Percentiles rank a stretch among this genome's conserved stretches.
phyloP scores from a whole-genome alignment of 1,140 invertebrate genomes.

The Drosophila parabipectinata region DNA sequence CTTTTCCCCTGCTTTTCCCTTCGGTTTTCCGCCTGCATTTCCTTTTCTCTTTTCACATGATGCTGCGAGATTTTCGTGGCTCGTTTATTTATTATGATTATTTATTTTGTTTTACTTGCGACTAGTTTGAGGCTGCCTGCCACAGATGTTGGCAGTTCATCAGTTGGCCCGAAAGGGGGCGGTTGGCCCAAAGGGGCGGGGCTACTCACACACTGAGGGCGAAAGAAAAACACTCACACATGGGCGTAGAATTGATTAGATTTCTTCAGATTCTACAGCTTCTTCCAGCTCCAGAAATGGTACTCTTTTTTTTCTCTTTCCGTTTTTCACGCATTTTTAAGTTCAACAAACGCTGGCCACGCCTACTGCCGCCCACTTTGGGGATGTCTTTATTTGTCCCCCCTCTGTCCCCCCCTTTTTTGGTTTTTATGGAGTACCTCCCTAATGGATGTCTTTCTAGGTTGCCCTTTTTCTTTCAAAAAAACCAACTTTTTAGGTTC shows the following conservation, averaged over 20 bases:
- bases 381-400: conserved; percentile 26
- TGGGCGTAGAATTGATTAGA: conserved; percentile 69
- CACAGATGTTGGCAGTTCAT: conserved; percentile 65
- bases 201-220: not conserved
- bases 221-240: conserved; percentile 7
- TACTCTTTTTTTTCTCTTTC: not conserved
- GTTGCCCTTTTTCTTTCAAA: no score
- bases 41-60: conserved; percentile 57
- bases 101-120: conserved; percentile 74
- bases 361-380: conserved; percentile 56
- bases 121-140: conserved; percentile 34
- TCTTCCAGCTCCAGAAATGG: conserved; percentile 7
- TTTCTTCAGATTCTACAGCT: conserved; percentile 34
- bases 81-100: conserved; percentile 82
- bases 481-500: no score
- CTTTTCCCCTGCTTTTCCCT: not conserved
- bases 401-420: conserved; percentile 1
- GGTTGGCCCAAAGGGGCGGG: not conserved
- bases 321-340: conserved; percentile 13
- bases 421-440: not conserved
- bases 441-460: no score
- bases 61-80: conserved; percentile 77
- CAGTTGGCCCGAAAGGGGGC: conserved; percentile 24
- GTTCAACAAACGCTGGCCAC: conserved; percentile 58
- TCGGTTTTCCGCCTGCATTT: conserved; percentile 4